These are phyloP conservation scores for Enoplosus armatus DNA, from an alignment of 2,797 vertebrate species.

Conservation along the genomic window DNA sequence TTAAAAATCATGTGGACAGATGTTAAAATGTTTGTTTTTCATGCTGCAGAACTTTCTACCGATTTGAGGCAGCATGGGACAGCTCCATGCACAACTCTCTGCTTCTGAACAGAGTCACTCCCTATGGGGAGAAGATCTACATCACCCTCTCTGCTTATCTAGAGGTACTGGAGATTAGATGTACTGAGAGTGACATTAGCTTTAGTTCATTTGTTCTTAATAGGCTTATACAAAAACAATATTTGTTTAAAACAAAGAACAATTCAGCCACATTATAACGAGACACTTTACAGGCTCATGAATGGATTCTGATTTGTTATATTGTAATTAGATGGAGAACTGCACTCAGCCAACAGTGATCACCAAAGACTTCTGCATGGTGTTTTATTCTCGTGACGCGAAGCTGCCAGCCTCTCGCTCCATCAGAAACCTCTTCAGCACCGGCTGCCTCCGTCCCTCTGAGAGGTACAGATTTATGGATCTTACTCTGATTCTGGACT, in stretches of 20 bases:
- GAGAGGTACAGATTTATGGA: constrained; percentile 88
- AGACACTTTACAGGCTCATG: no score
- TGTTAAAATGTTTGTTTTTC: constrained; percentile 7
- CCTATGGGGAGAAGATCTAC: constrained; percentile 98
- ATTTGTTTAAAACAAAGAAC: background rate
- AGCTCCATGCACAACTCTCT: constrained; percentile 99
- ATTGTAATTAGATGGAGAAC: constrained; percentile 92
- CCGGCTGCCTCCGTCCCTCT: constrained; percentile 91
- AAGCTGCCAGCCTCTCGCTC: constrained; percentile 96
- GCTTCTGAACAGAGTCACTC: constrained; percentile 97
- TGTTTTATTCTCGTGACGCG: constrained; percentile 97
- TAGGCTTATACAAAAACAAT: background rate
- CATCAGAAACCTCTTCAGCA: constrained; percentile 97
- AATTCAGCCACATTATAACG: background rate
- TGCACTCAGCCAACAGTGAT: constrained; percentile 96
- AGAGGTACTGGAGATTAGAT: constrained; percentile 85
- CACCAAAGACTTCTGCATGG: constrained; percentile 99
- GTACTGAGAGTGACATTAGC: background rate
- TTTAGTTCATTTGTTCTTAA: constrained; percentile 1
- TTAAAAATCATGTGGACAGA: background rate
- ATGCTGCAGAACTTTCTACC: constrained; percentile 93
- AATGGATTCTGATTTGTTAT: constrained; percentile 11
- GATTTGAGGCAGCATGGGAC: constrained; percentile 97
- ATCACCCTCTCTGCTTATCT: constrained; percentile 98
- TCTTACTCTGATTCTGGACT: background rate